phyloP scores from a whole-genome alignment of 2,797 vertebrate genomes.

The Neoniphon sammara region DNA sequence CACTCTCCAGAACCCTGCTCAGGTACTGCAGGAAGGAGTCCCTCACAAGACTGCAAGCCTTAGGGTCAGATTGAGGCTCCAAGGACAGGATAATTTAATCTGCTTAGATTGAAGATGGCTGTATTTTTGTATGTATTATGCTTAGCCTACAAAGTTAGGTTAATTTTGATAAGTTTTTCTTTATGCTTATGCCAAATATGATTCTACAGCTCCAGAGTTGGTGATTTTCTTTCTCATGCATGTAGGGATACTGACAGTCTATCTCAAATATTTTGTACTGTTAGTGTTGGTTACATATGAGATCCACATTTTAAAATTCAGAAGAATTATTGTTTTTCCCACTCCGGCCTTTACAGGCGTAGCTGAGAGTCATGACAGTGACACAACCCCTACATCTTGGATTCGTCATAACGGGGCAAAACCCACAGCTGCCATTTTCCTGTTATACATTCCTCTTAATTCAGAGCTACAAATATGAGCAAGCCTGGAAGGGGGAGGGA shows the following conservation, averaged over 20 bases:
- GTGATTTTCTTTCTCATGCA: background rate
- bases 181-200: background rate
- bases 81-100: background rate
- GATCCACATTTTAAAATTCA: conserved; percentile 1
- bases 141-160: background rate
- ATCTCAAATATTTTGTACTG: background rate
- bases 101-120: background rate
- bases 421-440: conserved; percentile 43
- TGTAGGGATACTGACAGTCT: background rate
- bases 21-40: conserved; percentile 85
- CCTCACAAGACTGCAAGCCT: conserved; percentile 31
- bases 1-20: conserved; percentile 94
- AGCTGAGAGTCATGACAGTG: conserved; percentile 28
- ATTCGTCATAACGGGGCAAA: conserved; percentile 47
- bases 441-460: conserved; percentile 27
- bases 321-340: conserved; percentile 9
- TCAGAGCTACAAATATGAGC: conserved; percentile 28
- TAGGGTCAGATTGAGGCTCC: conserved; percentile 21
- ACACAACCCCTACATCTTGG: conserved; percentile 28
- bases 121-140: background rate
- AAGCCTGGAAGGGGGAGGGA: conserved; percentile 6
- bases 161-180: too few species aligned
- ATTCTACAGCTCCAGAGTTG: background rate
- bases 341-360: background rate
- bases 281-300: background rate